Conservation (phyloP, 2,888 invertebrate species). For the Chorisops tibialis region DNA sequence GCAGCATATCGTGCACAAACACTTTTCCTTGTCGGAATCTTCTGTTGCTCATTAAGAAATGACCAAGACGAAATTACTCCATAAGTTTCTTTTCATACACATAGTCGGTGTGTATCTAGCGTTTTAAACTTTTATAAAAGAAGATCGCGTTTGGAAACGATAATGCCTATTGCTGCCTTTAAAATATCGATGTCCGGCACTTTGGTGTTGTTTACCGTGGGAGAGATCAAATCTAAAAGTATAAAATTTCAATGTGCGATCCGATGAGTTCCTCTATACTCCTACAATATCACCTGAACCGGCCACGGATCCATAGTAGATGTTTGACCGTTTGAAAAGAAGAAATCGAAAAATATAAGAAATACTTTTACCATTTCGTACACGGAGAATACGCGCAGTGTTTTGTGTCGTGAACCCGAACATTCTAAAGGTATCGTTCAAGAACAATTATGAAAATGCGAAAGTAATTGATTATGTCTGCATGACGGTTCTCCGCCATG, state of each 20-base stretch:
- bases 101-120: neutral
- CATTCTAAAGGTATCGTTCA: neutral
- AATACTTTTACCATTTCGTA: constrained; percentile 13
- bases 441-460: constrained; percentile 30
- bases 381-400: too few species aligned
- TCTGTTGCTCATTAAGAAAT: constrained; percentile 20
- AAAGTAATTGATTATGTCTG: constrained; percentile 30
- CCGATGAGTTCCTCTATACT: neutral
- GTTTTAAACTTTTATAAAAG: neutral
- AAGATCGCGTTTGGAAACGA: neutral
- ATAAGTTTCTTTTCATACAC: constrained; percentile 3
- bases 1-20: constrained; percentile 17
- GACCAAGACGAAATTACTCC: constrained; percentile 22
- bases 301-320: constrained; percentile 9
- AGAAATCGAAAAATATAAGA: constrained; percentile 13
- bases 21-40: constrained; percentile 27
- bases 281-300: neutral
- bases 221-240: neutral
- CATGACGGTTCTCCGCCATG: constrained; percentile 6
- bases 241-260: neutral
- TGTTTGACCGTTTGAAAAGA: too few species aligned
- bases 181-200: neutral
- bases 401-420: constrained; percentile 5
- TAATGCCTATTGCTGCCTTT: neutral
- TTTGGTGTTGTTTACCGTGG: neutral